Evolutionary conservation across 2,888 invertebrate genomes (phyloP), one percentile per base, ranked within the genome.

Genomic region (Ganaspis brasiliensis): DNA sequence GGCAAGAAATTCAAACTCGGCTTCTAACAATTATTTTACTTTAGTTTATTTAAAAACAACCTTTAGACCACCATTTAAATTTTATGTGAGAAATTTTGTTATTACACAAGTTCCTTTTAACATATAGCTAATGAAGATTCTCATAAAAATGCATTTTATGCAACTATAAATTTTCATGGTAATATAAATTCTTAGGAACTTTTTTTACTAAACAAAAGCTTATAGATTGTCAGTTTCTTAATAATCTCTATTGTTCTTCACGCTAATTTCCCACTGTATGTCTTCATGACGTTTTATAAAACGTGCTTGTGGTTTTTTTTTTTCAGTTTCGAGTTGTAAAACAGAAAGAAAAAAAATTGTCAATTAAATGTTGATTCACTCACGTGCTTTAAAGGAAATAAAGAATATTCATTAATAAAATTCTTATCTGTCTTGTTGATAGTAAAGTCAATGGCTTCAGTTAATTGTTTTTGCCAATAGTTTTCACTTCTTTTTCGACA

Each of bases 1-100:
- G 59, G 31, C 26, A 59, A 59, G 31, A 59, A 59, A 59, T 26
- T 31, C 31, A 59, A 59, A 59, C 59, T 59, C n/a, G 31, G 26
- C 59, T 31, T 59, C 31, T 31, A 31, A 16, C 59, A 14, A 59
- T 59, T 59, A 35, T 59, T 59, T 59, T n/a, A 56, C 31, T 52
- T 52, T 52, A 19, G 52, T 52, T 52, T 52, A 52, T 52, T 52
- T 52, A 52, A 52, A 31, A 52, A 52, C 19, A 52, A 52, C 52
- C 19, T 49, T 52, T n/a, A 16, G 16, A 52, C n/a, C 16, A 49
- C 52, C 19, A 16, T 52, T 52, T 52, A 19, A 19, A 52, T 52
- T 52, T 52, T 52, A 52, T 52, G 52, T 52, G 52, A 1, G 52
- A 49, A 5, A 35, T 49, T 49, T 49, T 5, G 52, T 52, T 52